Conservation (phyloP, 2,797 vertebrate species). For the Peromyscus nudipes region DNA sequence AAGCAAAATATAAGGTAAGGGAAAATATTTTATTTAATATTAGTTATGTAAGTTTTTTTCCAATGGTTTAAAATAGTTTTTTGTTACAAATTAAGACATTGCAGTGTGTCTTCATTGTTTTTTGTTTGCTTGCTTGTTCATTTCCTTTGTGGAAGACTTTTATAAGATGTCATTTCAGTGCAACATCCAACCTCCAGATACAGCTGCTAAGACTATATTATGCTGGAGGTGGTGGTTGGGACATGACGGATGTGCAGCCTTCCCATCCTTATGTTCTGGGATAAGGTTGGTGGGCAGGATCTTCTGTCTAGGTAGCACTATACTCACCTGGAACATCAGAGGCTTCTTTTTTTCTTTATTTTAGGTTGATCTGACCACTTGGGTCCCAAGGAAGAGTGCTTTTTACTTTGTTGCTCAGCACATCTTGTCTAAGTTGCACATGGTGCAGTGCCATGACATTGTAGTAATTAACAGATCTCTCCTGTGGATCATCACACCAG, state of each 20-base stretch:
- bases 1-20: not conserved
- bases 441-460: constrained; percentile 97
- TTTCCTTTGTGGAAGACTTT: not conserved
- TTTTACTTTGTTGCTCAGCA: constrained; percentile 98
- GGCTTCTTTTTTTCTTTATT: constrained; percentile 82
- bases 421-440: constrained; percentile 97
- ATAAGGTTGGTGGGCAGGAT: constrained; percentile 95
- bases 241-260: constrained; percentile 95
- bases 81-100: constrained; percentile 53
- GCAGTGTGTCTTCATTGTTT: not conserved
- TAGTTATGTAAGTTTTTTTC: not conserved
- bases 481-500: constrained; percentile 98
- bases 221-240: constrained; percentile 92
- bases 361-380: constrained; percentile 93
- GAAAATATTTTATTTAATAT: not conserved
- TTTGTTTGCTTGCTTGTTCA: not conserved
- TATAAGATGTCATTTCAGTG: not conserved
- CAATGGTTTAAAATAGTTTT: constrained; percentile 1
- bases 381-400: constrained; percentile 99
- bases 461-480: constrained; percentile 98
- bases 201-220: constrained; percentile 77
- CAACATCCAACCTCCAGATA: not conserved
- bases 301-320: constrained; percentile 98
- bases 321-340: constrained; percentile 97
- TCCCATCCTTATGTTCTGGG: constrained; percentile 97